phyloP scores from a whole-genome alignment of 2,797 vertebrate genomes.

The Staurois parvus region DNA sequence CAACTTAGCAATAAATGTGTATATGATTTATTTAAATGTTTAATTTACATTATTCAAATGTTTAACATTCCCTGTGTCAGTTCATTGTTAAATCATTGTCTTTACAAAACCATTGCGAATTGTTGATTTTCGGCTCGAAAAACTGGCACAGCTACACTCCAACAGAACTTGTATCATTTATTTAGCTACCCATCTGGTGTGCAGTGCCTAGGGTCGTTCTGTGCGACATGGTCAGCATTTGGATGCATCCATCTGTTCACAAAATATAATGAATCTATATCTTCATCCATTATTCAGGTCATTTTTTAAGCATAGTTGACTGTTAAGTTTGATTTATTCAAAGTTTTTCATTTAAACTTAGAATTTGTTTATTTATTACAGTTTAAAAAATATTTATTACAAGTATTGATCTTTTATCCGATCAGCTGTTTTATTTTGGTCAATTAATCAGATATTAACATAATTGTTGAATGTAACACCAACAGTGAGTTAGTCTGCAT shows the following conservation, averaged over 20 bases:
- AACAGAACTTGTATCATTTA: conserved; percentile 58
- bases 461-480: too few relatives aligned
- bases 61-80: not conserved
- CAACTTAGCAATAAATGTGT: not conserved
- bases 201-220: conserved; percentile 51
- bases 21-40: not conserved
- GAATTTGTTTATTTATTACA: not conserved
- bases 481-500: too few relatives aligned
- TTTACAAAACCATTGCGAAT: conserved; percentile 27
- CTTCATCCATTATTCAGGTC: conserved; percentile 48
- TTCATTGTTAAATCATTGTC: conserved; percentile 29
- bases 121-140: conserved; percentile 49
- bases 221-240: conserved; percentile 57
- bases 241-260: conserved; percentile 56
- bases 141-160: conserved; percentile 40
- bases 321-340: not conserved
- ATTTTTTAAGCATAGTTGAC: conserved; percentile 22
- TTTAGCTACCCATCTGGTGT: conserved; percentile 58
- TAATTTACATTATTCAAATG: not conserved
- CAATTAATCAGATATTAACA: too few relatives aligned
- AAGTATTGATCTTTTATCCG: too few relatives aligned
- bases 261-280: conserved; percentile 43
- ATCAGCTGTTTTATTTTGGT: too few relatives aligned
- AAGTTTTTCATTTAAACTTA: not conserved
- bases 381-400: not conserved